These are phyloP conservation scores for Holotrichia oblita DNA, from an alignment of 1,140 invertebrate species.

Conservation along the genomic window DNA sequence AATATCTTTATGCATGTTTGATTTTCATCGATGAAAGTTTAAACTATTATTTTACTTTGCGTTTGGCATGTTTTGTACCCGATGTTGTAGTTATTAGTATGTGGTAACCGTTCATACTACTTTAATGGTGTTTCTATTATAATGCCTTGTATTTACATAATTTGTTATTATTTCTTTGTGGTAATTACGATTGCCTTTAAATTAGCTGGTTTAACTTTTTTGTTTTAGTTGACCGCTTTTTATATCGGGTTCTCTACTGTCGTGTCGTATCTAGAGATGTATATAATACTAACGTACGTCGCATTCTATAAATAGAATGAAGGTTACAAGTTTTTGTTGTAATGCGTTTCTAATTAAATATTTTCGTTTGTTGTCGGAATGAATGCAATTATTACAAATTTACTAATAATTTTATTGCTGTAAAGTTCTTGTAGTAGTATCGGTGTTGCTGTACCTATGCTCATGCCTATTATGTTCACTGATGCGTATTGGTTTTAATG, in stretches of 20 bases:
- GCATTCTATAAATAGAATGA: conserved; percentile 16
- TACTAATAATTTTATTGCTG: not conserved
- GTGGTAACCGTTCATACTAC: too few species aligned
- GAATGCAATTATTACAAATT: not conserved
- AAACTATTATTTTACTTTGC: too few species aligned
- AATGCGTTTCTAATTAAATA: conserved; percentile 31
- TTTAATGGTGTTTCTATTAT: too few species aligned
- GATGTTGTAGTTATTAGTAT: too few species aligned
- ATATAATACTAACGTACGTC: conserved; percentile 10
- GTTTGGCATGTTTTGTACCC: too few species aligned
- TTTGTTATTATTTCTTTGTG: too few species aligned
- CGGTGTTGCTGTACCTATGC: not conserved
- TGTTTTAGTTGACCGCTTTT: too few species aligned
- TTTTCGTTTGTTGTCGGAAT: conserved; percentile 15
- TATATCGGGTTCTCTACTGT: not conserved
- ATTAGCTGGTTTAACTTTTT: too few species aligned
- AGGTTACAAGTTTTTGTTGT: conserved; percentile 9
- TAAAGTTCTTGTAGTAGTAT: not conserved
- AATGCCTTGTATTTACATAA: too few species aligned
- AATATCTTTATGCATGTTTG: too few species aligned
- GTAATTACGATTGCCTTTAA: too few species aligned
- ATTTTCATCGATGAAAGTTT: too few species aligned
- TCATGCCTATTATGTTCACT: not conserved
- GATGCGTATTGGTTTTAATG: conserved; percentile 6
- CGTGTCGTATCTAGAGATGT: conserved; percentile 11